These are phyloP conservation scores for Rhabdornis inornatus DNA, from an alignment of 2,113 vertebrate genomes.

Conservation along the genomic window DNA sequence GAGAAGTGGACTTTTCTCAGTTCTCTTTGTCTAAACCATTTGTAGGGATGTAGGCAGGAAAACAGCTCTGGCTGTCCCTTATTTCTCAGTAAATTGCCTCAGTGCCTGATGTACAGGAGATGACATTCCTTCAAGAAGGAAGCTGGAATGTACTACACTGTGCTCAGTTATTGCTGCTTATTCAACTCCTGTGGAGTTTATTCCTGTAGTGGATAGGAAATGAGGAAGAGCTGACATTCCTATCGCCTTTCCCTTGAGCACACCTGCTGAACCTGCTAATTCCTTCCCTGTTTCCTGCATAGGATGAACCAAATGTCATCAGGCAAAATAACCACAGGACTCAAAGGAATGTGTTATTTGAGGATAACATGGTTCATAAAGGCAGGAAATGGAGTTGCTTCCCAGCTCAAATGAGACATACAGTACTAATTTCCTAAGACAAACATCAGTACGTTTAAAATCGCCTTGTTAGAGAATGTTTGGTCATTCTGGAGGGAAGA, in stretches of 20 bases:
- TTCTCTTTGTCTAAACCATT: not conserved
- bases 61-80: not conserved
- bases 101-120: not conserved
- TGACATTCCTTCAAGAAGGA: not conserved
- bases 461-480: not conserved
- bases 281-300: slow-evolving; percentile 15
- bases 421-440: not conserved
- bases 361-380: not conserved
- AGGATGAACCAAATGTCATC: not conserved
- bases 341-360: not conserved
- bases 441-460: not conserved
- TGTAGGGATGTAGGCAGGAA: not conserved
- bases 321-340: not conserved
- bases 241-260: not conserved
- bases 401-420: not conserved
- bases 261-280: not conserved
- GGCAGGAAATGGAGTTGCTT: slow-evolving; percentile 2
- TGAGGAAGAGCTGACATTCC: not conserved
- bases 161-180: not conserved
- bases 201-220: not conserved
- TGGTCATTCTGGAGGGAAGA: not conserved
- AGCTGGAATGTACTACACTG: not conserved
- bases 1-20: not conserved
- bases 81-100: not conserved
- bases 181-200: not conserved